phyloP scores from a whole-genome alignment of 2,888 invertebrate species.

The Andrena marginata region DNA sequence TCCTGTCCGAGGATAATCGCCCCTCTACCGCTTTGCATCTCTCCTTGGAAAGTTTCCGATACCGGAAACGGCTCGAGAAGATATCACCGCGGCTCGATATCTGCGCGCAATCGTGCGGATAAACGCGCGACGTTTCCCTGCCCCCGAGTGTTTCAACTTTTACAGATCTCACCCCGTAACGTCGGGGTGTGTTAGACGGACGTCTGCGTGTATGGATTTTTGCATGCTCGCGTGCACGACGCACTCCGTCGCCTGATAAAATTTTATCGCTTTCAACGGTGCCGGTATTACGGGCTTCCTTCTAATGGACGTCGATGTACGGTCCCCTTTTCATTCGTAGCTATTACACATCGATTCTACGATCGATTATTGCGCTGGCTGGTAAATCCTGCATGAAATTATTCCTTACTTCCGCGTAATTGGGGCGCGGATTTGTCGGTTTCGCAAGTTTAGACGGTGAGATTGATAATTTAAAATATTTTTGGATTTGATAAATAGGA shows the following conservation, averaged over 20 bases:
- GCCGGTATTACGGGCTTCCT: slow-evolving; percentile 24
- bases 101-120: slow-evolving; percentile 58
- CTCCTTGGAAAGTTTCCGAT: slow-evolving; percentile 39
- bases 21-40: slow-evolving; percentile 26
- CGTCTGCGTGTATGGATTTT: slow-evolving; percentile 54
- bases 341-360: not conserved
- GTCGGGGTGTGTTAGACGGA: slow-evolving; percentile 32
- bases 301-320: slow-evolving; percentile 7
- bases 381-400: slow-evolving; percentile 14
- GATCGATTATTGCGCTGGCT: slow-evolving; percentile 6
- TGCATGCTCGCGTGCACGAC: slow-evolving; percentile 42
- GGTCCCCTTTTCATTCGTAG: not conserved
- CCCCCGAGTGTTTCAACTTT: slow-evolving; percentile 53
- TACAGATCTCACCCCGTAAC: slow-evolving; percentile 52
- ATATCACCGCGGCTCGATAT: slow-evolving; percentile 52
- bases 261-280: slow-evolving; percentile 56
- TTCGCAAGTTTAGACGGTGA: not conserved
- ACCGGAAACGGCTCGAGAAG: slow-evolving; percentile 52
- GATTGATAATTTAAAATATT: too few species aligned
- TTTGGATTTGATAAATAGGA: too few species aligned
- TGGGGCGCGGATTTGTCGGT: not conserved
- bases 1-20: slow-evolving; percentile 43
- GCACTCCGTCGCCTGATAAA: slow-evolving; percentile 42
- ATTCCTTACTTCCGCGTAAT: not conserved
- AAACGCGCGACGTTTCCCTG: slow-evolving; percentile 46